Base-by-base conservation (phyloP, 2,797 vertebrate genomes). In the Enteromius trimaculatus region DNA sequence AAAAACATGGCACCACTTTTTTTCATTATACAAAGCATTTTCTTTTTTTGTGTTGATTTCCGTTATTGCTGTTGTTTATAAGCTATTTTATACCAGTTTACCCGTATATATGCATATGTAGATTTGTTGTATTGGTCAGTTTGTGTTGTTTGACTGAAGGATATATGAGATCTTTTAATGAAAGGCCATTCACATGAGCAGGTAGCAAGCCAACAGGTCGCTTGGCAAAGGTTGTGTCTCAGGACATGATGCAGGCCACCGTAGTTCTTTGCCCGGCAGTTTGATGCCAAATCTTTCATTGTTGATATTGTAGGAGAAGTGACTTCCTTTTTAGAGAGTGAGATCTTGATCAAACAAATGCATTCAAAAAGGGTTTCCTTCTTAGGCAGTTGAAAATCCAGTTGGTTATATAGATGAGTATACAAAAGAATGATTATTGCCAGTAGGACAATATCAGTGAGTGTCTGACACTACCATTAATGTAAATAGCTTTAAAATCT, bases 61-160 rank as follows among this genome's bases (percentile, higher is more conserved):
- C 62, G 78, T 93, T 87, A 89, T 85, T 90, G 86, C 84, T 91
- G 94, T 94, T 95, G 94, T 94, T 95, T 94, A 94, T 95, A 96
- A 96, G 96, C 95, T 96, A 88, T 94, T 94, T 94, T 90, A 91
- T 94, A 92, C 81, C 1, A 1, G 39, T 44, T 72, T 21, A 77
- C 55, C 69, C 29, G 13, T 71, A 65, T 69, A 69, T 62, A 60
- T 85, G 76, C 80, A 84, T 74, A 86, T 87, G 58, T 87, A 90
- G 69, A 83, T 85, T 82, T 19, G 86, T 62, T 65, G 77, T 49
- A 55, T 86, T 34, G 55, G 81, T 86, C 86, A 16, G 26, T 77
- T 49, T 64, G 39, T 66, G n/a, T 82, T 78, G 23, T 84, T 78
- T 76, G 17, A 69, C 21, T 79, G 64, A 44, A 66, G 62, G 71